phyloP scores from a whole-genome alignment of 2,797 vertebrate species.

The Sebastiscus albofasciatus region DNA sequence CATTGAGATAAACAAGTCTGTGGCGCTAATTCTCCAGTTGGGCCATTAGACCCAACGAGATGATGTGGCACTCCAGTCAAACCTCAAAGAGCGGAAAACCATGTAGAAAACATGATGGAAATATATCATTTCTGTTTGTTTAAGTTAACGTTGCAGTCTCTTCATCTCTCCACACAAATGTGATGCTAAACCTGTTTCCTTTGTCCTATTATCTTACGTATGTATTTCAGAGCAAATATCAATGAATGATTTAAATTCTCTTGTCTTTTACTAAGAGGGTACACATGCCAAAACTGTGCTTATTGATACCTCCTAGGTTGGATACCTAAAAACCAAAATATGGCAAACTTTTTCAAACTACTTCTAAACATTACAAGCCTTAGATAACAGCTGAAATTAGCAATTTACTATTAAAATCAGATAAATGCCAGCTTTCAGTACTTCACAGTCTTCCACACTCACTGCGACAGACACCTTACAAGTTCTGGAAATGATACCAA shows the following conservation, averaged over 20 bases:
- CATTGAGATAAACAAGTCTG: neutral
- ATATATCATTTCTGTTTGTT: too few relatives aligned
- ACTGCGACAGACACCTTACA: neutral
- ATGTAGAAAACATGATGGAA: too few relatives aligned
- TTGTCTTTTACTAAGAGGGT: neutral
- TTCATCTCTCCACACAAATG: too few relatives aligned
- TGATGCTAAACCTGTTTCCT: rapidly evolving
- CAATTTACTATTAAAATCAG: neutral
- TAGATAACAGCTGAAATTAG: neutral
- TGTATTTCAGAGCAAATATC: neutral
- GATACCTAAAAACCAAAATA: neutral
- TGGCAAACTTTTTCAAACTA: neutral
- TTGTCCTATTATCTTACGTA: neutral
- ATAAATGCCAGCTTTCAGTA: neutral
- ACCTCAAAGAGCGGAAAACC: too few relatives aligned
- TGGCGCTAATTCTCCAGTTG: neutral
- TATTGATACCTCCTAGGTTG: neutral
- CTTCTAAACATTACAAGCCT: neutral
- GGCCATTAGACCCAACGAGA: too few relatives aligned
- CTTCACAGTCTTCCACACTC: neutral
- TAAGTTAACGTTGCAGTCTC: rapidly evolving
- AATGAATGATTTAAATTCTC: neutral
- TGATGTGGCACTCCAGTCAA: too few relatives aligned
- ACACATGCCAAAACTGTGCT: neutral
- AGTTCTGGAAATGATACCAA: neutral